A percentile compares a stretch with the other conserved stretches of the same genome.
Conservation (phyloP, 2,797 vertebrate genomes). For the Ataeniobius toweri region DNA sequence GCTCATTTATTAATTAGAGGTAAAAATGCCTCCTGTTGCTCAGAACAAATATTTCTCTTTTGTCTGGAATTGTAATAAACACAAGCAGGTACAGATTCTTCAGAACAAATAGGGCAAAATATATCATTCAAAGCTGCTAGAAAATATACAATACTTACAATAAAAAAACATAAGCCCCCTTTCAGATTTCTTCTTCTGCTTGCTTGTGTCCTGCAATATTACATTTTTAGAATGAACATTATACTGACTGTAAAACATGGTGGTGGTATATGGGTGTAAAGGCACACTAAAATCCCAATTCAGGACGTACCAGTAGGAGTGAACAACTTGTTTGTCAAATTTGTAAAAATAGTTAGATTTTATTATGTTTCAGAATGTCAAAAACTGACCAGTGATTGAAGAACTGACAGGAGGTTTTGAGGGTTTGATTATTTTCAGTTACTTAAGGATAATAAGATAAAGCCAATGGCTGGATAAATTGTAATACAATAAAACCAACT, state of each 20-base stretch:
- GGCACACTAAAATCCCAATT: no score
- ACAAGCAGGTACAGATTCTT: not conserved
- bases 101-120: not conserved
- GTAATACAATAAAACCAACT: no score
- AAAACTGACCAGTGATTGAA: not conserved
- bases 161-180: not conserved
- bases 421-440: not conserved
- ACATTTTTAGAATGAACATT: not conserved
- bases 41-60: not conserved
- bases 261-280: not conserved
- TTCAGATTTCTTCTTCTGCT: not conserved
- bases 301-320: not conserved
- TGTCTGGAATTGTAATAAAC: not conserved
- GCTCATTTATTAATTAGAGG: constrained; percentile 22
- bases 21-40: constrained; percentile 7
- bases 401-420: not conserved
- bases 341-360: not conserved
- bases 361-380: not conserved
- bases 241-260: not conserved
- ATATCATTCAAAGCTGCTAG: not conserved
- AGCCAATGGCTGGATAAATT: no score
- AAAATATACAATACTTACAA: not conserved
- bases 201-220: not conserved
- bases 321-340: not conserved
- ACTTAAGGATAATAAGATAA: not conserved